phyloP scores from a whole-genome alignment of 1,140 invertebrate species.

The Gryon sp. region DNA sequence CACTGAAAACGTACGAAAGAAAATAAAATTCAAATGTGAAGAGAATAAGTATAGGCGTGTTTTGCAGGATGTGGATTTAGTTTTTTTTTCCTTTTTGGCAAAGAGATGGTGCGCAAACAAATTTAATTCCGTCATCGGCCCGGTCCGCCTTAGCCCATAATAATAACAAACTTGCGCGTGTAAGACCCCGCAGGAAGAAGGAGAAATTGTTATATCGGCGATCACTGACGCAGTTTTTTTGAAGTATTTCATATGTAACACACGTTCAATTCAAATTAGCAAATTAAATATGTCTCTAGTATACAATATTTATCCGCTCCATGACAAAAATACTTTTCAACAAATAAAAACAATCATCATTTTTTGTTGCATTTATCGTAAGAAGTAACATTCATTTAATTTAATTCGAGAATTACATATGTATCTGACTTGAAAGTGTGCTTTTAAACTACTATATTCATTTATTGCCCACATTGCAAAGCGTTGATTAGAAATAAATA shows the following conservation, averaged over 20 bases:
- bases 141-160: slow-evolving; percentile 29
- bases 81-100: slow-evolving; percentile 8
- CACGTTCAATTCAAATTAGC: slow-evolving; percentile 4
- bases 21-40: too few relatives aligned
- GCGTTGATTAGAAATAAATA: slow-evolving; percentile 24
- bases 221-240: slow-evolving; percentile 20
- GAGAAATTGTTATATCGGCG: slow-evolving; percentile 16
- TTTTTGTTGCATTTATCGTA: too few relatives aligned
- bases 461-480: slow-evolving; percentile 6
- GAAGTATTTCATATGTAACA: slow-evolving; percentile 29
- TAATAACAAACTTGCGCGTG: slow-evolving; percentile 21
- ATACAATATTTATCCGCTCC: too few relatives aligned
- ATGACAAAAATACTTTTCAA: too few relatives aligned
- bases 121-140: slow-evolving; percentile 38
- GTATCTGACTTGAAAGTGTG: too few relatives aligned
- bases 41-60: slow-evolving; percentile 4
- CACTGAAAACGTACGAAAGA: too few relatives aligned
- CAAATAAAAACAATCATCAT: neutral
- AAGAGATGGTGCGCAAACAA: slow-evolving; percentile 19
- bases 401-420: too few relatives aligned
- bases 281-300: too few relatives aligned
- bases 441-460: slow-evolving; percentile 8
- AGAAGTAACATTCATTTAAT: too few relatives aligned
- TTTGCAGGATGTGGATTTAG: slow-evolving; percentile 20
- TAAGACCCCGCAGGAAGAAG: slow-evolving; percentile 21